Conservation (phyloP, 2,888 invertebrate species). For the Fissipunctia ypsillon region DNA sequence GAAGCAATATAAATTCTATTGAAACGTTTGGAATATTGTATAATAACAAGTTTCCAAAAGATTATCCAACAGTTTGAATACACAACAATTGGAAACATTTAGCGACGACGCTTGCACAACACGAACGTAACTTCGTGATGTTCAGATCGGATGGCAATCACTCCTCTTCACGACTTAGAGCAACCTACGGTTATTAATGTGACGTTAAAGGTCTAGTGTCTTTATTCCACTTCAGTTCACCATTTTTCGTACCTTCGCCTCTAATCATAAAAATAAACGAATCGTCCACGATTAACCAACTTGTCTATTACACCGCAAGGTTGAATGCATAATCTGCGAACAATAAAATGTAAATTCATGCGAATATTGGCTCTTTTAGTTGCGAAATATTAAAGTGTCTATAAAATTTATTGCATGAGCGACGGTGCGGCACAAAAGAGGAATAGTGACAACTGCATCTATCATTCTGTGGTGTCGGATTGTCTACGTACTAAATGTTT, state of each 20-base stretch:
- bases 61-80: constrained; percentile 59
- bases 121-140: constrained; percentile 80
- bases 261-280: constrained; percentile 71
- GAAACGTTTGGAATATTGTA: constrained; percentile 47
- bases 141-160: constrained; percentile 85
- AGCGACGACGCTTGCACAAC: constrained; percentile 78
- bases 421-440: constrained; percentile 45
- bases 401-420: constrained; percentile 64
- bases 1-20: constrained; percentile 55
- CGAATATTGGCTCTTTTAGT: constrained; percentile 62
- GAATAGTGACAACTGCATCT: constrained; percentile 55
- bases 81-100: constrained; percentile 83
- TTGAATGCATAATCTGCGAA: constrained; percentile 54
- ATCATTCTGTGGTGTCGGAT: constrained; percentile 55
- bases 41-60: constrained; percentile 55
- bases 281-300: constrained; percentile 66
- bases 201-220: constrained; percentile 77
- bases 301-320: constrained; percentile 61
- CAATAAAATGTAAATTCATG: constrained; percentile 65
- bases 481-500: constrained; percentile 55
- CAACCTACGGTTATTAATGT: constrained; percentile 79
- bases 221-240: constrained; percentile 62
- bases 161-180: constrained; percentile 82
- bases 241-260: constrained; percentile 61
- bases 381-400: constrained; percentile 59